Evolutionary conservation across 2,797 vertebrate species (phyloP).

Genomic region (Hydrocynus forskahlii): DNA sequence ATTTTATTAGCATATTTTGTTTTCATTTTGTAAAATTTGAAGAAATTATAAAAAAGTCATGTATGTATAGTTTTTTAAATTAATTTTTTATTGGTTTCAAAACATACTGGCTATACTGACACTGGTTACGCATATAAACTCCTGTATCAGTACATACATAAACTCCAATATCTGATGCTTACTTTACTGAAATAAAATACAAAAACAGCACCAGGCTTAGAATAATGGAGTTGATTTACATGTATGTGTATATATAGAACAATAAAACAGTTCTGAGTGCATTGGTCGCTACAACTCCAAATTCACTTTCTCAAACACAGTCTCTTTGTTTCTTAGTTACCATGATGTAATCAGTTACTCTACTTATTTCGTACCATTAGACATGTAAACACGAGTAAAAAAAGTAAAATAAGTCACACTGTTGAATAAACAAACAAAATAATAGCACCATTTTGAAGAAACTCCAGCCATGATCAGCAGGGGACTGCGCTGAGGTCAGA

Average conservation of each 20-base stretch:
- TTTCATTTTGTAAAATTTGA: constrained; percentile 12
- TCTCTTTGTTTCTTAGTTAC: neutral
- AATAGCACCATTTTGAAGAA: constrained; percentile 49
- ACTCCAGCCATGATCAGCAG: neutral
- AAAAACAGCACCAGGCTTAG: neutral
- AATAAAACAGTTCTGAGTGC: neutral
- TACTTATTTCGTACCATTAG: constrained; percentile 15
- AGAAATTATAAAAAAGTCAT: neutral
- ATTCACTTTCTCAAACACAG: neutral
- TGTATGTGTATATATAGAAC: neutral
- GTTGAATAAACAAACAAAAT: neutral
- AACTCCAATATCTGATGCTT: neutral
- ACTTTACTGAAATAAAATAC: neutral
- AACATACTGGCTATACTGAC: neutral
- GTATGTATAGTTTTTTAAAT: constrained; percentile 2
- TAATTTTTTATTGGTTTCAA: constrained; percentile 3
- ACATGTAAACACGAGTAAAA: constrained; percentile 31
- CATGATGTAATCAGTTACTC: neutral
- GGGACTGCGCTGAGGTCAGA: constrained; percentile 27
- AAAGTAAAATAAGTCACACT: neutral
- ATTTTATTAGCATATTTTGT: constrained; percentile 1
- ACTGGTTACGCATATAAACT: constrained; percentile 5
- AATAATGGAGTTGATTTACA: neutral
- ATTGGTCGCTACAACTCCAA: neutral
- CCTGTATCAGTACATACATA: neutral